Evolutionary conservation across 1,140 invertebrate genomes (phyloP).

Genomic region (Bombus breviceps): DNA sequence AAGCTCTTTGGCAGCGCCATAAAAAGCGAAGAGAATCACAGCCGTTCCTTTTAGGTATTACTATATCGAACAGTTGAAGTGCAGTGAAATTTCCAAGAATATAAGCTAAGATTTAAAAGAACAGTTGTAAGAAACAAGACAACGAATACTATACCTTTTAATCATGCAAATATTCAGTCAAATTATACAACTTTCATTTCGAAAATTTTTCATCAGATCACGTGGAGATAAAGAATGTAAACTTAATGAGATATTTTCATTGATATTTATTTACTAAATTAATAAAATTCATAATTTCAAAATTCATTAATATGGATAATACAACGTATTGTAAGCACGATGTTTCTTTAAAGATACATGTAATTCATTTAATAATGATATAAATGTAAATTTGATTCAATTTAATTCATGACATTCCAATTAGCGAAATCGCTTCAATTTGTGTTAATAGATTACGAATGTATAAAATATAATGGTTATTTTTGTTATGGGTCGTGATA

Average conservation of each 20-base stretch:
- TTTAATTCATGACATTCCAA: neutral
- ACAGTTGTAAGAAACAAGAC: neutral
- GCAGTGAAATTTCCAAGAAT: neutral
- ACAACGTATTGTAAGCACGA: neutral
- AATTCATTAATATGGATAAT: neutral
- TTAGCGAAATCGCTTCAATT: too few species aligned
- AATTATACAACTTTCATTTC: neutral
- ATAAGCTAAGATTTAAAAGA: neutral
- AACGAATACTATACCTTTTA: neutral
- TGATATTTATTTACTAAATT: neutral
- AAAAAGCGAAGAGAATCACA: conserved; percentile 12
- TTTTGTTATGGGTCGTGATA: neutral
- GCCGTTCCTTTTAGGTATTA: conserved; percentile 5
- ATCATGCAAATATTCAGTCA: neutral
- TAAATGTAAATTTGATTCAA: neutral
- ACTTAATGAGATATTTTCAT: neutral
- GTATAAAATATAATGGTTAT: neutral
- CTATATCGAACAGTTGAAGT: too few species aligned
- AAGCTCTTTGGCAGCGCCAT: neutral
- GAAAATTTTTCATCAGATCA: neutral
- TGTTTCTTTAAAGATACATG: too few species aligned
- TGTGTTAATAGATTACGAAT: neutral
- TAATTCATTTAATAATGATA: neutral
- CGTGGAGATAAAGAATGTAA: too few species aligned
- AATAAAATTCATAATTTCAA: neutral